Base-by-base conservation (phyloP, 1,140 invertebrate genomes). In the Listronotus bonariensis region DNA sequence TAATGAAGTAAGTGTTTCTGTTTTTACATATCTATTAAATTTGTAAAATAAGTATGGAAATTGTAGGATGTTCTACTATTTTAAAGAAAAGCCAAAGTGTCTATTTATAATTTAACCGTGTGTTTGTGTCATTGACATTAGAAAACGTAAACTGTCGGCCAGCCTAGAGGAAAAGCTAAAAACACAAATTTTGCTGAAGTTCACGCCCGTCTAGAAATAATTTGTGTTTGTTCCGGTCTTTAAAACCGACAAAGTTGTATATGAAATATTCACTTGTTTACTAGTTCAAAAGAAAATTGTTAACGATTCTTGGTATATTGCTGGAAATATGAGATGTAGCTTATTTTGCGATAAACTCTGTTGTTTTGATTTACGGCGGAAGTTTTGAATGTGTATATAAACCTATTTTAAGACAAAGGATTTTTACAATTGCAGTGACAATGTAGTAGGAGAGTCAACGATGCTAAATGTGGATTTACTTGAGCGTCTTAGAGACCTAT, bases 71-170 rank as follows among this genome's bases (percentile, higher is more conserved):
- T 36, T 36, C 8, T 12, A 36, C 34, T 36, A 36, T 36, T 54
- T 41, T 26, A 17, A 17, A 32, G 15, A 52, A 20, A 38, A 14
- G 12, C 8, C 36, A n/a, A 52, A 5, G 18, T 15, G 38, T 61
- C 59, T 61, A 61, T 61, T 61, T 61, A 61, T 61, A 61, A 20
- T 61, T 61, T 45, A 14, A 34, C 31, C 34, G 51, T 43, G 32
- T 32, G 38, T 53, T 61, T 61, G 59, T 61, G 59, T 61, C 59
- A 52, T 61, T 61, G 59, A 61, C 59, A 61, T 61, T 42, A 53
- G 59, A 53, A 43, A 17, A 51, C 15, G 59, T 61, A 57, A 57
- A 57, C 55, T 46, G 14, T 12, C 18, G 32, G 43, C 32, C 26
- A n/a, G 43, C 15, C 45, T 31, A 26, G 31, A 31, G 31, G 57